Evolutionary conservation across 2,113 vertebrate species (phyloP), one percentile per base, ranked within the genome.

Genomic region (Rhegmatorhina hoffmannsi): DNA sequence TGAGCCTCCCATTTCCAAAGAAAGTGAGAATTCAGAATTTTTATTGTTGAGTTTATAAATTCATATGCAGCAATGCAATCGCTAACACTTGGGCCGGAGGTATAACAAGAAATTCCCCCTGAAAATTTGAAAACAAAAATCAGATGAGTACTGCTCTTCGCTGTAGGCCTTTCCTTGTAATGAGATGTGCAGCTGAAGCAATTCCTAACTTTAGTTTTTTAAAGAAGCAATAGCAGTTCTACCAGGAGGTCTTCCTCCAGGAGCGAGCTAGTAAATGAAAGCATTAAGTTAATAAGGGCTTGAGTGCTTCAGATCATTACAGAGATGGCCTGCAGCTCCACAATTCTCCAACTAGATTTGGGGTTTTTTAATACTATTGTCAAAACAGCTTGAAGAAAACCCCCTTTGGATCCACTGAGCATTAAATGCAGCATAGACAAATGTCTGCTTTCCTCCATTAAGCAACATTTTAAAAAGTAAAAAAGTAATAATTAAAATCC

Each of bases 251-350:
- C 94, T 89, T 95, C 91, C 90, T 97, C 76, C 94, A 97, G 96
- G 88, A 97, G 91, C 1, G 7, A 77, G 70, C 76, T 77, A 77
- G 83, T 91, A 97, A 97, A 97, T 95, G 83, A 95, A 96, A 96
- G 78, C 87, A 95, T 97, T 92, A 95, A 94, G 81, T 94, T 96
- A 96, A 97, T 96, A 97, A 95, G 80, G 86, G 86, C 93, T 94
- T 89, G 88, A 97, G 84, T 68, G 62, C 90, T 92, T 91, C 91
- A 94, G 86, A 92, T 97, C 94, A 75, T 97, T 96, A 96, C 66
- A 91, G 79, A 95, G 84, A 84, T 17, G 25, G 94, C 96, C 94
- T 88, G 70, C 79, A 95, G 96, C 95, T 94, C 87, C 74, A 62
- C 77, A 79, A 28, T 70, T 86, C 62, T 84, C 49, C 81, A 92